These are phyloP conservation scores for Pavo muticus DNA, from an alignment of 2,113 vertebrate genomes.

Conservation along the genomic window DNA sequence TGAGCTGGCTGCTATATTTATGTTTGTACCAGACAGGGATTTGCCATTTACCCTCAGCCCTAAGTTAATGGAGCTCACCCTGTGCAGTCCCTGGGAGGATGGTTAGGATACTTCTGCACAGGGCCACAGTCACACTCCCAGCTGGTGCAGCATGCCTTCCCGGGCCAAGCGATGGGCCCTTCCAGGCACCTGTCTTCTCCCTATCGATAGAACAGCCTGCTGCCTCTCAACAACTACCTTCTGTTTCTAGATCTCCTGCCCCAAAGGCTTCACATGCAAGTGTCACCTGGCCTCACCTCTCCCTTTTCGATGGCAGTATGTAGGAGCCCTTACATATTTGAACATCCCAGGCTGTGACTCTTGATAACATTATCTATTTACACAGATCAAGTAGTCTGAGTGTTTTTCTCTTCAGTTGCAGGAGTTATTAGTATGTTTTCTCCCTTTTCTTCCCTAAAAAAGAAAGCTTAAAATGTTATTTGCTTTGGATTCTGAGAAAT, in stretches of 20 bases:
- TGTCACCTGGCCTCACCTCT: neutral
- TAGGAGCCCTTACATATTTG: neutral
- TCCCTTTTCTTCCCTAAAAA: slow-evolving; percentile 40
- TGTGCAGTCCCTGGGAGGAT: neutral
- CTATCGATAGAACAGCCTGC: neutral
- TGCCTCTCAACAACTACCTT: neutral
- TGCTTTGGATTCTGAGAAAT: slow-evolving; percentile 69
- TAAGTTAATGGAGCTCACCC: neutral
- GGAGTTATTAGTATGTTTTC: slow-evolving; percentile 46
- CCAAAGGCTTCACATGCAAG: neutral
- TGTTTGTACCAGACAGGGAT: slow-evolving; percentile 8
- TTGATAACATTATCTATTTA: neutral
- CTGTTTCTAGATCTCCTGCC: neutral
- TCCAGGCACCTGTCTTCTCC: neutral
- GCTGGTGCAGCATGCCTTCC: slow-evolving; percentile 7
- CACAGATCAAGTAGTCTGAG: neutral
- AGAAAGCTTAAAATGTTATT: slow-evolving; percentile 71
- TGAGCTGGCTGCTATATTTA: slow-evolving; percentile 49
- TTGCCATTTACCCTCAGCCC: slow-evolving; percentile 32
- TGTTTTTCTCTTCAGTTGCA: neutral
- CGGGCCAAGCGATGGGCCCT: neutral
- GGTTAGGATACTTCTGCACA: slow-evolving; percentile 8
- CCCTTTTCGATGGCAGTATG: neutral
- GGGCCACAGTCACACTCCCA: neutral
- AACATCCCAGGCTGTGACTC: neutral